Percentiles rank a stretch among this genome's conserved stretches.
Conservation (phyloP, 2,113 vertebrate genomes). For the Cavia aperea region DNA sequence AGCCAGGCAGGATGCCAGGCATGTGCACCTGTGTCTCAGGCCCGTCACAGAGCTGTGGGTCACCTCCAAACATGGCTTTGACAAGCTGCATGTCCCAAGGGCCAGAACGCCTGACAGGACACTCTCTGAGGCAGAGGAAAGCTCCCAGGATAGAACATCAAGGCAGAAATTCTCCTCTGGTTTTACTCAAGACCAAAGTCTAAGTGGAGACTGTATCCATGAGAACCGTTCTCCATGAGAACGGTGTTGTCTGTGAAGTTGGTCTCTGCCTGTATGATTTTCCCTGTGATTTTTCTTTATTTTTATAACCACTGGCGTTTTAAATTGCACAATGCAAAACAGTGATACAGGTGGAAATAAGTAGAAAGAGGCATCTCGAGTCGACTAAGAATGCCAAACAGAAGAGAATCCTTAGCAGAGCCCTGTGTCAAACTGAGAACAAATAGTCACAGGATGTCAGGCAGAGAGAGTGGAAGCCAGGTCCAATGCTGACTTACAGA, state of each 20-base stretch:
- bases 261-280: background rate
- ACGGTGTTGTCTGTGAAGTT: background rate
- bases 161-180: background rate
- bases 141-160: background rate
- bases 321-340: background rate
- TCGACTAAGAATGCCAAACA: background rate
- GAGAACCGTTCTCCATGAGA: background rate
- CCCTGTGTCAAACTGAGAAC: background rate
- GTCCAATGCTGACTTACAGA: background rate
- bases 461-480: background rate
- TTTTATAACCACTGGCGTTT: background rate
- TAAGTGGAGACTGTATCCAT: background rate
- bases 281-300: background rate
- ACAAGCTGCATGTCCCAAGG: background rate
- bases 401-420: background rate
- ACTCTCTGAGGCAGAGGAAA: background rate
- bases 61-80: background rate
- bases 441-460: background rate
- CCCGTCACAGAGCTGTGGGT: background rate
- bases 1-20: background rate
- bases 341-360: background rate
- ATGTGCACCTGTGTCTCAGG: fast-evolving
- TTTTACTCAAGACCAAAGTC: background rate
- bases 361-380: background rate
- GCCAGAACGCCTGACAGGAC: background rate